Percentiles rank a stretch among this genome's conserved stretches.
Evolutionary conservation across 2,888 invertebrate species (phyloP).

Genomic region (Tachystola acroxantha): DNA sequence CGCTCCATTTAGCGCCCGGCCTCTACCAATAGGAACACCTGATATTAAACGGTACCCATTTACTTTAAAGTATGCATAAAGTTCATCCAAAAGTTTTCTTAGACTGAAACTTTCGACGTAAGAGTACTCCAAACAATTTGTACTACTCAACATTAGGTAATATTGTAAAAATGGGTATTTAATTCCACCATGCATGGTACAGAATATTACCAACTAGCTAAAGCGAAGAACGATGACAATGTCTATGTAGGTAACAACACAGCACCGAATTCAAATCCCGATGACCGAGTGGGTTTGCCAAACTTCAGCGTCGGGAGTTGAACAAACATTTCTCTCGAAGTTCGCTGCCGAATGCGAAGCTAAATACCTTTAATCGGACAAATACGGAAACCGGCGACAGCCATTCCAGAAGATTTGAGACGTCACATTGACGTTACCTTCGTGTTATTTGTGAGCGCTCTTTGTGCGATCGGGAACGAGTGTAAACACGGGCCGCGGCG

Average conservation of each 20-base stretch:
- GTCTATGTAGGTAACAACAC: no score
- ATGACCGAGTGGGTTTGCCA: no score
- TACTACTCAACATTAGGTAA: no score
- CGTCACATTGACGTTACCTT: conserved; percentile 43
- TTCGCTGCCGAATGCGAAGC: conserved; percentile 30
- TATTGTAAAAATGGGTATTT: no score
- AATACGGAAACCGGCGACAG: conserved; percentile 49
- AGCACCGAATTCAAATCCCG: no score
- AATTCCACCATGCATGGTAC: no score
- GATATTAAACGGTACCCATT: conserved; percentile 30
- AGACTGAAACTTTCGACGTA: no score
- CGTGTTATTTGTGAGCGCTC: conserved; percentile 61
- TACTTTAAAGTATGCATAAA: no score
- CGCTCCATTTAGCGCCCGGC: conserved; percentile 62
- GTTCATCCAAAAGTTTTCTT: no score
- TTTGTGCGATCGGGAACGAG: conserved; percentile 60
- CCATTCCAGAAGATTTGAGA: conserved; percentile 34
- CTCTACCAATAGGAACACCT: conserved; percentile 38
- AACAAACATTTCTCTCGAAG: conserved; percentile 8
- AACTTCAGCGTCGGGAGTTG: background rate
- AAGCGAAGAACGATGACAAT: no score
- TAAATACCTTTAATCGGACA: conserved; percentile 52
- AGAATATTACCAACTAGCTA: no score
- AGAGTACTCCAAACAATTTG: no score
- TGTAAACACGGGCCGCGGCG: conserved; percentile 61